Conservation (phyloP, 2,113 vertebrate genomes). For the Pangasianodon hypophthalmus region DNA sequence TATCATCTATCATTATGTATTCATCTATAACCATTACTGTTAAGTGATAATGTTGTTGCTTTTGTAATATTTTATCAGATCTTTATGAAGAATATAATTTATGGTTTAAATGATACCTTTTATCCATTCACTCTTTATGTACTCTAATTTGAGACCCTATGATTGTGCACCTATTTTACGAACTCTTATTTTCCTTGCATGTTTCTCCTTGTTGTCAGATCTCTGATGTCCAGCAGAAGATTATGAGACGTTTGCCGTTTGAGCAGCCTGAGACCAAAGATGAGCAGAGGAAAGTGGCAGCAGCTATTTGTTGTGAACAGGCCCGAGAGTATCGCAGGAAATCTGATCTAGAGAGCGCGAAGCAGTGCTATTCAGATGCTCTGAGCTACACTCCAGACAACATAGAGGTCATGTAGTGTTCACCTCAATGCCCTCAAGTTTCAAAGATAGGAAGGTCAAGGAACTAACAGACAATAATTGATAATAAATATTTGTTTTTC, state of each 20-base stretch:
- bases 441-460: background rate
- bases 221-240: constrained; percentile 66
- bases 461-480: background rate
- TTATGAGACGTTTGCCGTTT: constrained; percentile 55
- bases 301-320: constrained; percentile 61
- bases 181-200: background rate
- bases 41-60: background rate
- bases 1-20: background rate
- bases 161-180: background rate
- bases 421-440: background rate
- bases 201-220: constrained; percentile 59
- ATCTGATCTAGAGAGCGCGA: constrained; percentile 53
- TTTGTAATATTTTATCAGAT: background rate
- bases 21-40: background rate
- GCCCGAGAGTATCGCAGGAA: constrained; percentile 62
- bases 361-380: constrained; percentile 61
- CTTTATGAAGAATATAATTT: background rate
- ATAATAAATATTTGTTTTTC: background rate
- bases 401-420: constrained; percentile 52
- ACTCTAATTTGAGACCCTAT: background rate
- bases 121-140: background rate
- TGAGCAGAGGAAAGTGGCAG: constrained; percentile 65
- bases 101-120: background rate
- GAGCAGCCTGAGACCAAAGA: constrained; percentile 66
- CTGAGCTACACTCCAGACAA: constrained; percentile 57